phyloP scores from a whole-genome alignment of 2,113 vertebrate species.

The Puffinus mauretanicus region DNA sequence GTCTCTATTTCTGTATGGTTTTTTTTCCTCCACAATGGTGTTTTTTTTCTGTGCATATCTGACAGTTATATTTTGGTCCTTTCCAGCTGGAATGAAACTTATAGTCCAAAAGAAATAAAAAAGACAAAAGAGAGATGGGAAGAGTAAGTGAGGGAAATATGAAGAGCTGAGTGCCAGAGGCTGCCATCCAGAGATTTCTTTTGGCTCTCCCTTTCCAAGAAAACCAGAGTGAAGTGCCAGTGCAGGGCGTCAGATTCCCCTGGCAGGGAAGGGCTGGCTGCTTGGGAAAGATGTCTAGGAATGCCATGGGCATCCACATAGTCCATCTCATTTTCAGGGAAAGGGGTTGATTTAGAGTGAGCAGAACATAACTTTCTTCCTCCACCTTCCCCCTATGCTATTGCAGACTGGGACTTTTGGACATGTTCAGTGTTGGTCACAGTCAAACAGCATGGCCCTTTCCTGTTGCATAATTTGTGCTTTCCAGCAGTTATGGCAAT shows the following conservation, averaged over 20 bases:
- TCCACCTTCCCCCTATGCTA: neutral
- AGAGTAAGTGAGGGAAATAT: neutral
- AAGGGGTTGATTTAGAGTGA: neutral
- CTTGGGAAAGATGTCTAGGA: neutral
- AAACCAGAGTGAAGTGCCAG: neutral
- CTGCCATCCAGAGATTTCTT: conserved; percentile 12
- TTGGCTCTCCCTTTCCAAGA: neutral
- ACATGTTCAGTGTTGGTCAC: neutral
- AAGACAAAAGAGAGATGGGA: neutral
- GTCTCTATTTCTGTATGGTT: neutral
- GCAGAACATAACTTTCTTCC: neutral
- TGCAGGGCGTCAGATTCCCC: neutral
- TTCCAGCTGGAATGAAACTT: conserved; percentile 25
- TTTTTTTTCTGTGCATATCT: neutral
- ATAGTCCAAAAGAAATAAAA: neutral
- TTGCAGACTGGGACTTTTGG: neutral
- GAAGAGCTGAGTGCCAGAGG: neutral
- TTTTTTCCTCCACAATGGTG: neutral
- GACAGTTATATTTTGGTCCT: neutral
- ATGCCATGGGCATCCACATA: neutral
- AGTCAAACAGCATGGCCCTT: neutral
- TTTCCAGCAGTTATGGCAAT: neutral
- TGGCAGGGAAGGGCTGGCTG: neutral
- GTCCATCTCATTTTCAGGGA: neutral
- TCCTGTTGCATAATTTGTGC: neutral